These are phyloP conservation scores for Mixornis gularis DNA, from an alignment of 2,113 vertebrate genomes.

Conservation along the genomic window DNA sequence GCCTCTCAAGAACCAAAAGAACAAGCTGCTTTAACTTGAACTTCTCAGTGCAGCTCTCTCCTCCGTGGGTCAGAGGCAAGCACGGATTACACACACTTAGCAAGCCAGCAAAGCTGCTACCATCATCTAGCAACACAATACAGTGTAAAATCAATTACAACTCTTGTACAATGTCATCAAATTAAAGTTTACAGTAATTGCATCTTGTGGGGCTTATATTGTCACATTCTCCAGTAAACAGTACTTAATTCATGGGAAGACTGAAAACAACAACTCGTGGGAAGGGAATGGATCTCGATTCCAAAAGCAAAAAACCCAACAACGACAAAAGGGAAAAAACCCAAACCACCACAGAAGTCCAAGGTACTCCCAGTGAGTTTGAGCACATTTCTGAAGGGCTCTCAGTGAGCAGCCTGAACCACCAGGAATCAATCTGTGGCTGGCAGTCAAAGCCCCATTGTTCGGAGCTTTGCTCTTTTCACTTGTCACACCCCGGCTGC, in stretches of 20 bases:
- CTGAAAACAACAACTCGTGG: background rate
- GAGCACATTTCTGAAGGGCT: background rate
- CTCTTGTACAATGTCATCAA: background rate
- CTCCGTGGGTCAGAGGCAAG: background rate
- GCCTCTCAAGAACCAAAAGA: background rate
- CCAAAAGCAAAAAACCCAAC: background rate
- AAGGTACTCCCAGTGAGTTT: background rate
- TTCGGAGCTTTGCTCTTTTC: constrained; percentile 19
- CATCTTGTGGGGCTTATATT: background rate
- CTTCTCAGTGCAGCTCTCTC: background rate
- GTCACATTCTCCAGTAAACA: background rate
- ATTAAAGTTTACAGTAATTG: background rate
- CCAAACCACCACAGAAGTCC: background rate
- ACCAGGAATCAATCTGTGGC: background rate
- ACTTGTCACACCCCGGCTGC: background rate
- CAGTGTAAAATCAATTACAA: constrained; percentile 4
- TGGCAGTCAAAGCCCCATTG: background rate
- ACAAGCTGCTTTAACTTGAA: background rate
- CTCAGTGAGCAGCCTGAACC: background rate
- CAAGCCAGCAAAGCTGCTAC: background rate
- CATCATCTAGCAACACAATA: background rate
- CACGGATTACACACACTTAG: background rate
- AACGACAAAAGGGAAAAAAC: accelerated
- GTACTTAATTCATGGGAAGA: background rate
- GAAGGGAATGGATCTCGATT: background rate